Conservation (phyloP, 2,888 invertebrate genomes). For the Watsonalla binaria region DNA sequence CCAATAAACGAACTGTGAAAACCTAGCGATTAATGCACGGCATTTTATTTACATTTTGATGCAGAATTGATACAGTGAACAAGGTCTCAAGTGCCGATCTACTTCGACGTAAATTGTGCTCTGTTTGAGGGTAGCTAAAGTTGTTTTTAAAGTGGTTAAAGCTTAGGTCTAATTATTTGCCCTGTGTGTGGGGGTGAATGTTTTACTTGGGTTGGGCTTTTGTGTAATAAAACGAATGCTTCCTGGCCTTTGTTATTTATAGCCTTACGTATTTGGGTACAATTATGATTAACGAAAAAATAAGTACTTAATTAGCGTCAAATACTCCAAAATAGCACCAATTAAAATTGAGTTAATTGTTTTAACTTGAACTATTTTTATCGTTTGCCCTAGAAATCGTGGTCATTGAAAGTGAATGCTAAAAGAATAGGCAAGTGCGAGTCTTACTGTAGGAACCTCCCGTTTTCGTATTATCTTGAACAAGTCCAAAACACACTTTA, state of each 20-base stretch:
- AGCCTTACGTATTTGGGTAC: conserved; percentile 35
- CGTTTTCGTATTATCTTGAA: too few relatives aligned
- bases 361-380: too few relatives aligned
- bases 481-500: too few relatives aligned
- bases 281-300: too few relatives aligned
- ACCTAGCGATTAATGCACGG: conserved; percentile 63
- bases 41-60: conserved; percentile 60
- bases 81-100: conserved; percentile 22
- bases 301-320: too few relatives aligned
- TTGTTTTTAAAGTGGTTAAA: conserved; percentile 17
- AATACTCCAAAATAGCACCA: too few relatives aligned
- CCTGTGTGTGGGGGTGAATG: conserved; percentile 32
- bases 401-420: too few relatives aligned
- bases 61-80: conserved; percentile 20
- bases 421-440: too few relatives aligned
- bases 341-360: too few relatives aligned
- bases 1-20: conserved; percentile 60
- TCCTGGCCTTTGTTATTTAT: conserved; percentile 54
- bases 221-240: conserved; percentile 63
- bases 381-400: too few relatives aligned
- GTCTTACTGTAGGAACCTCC: too few relatives aligned
- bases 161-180: conserved; percentile 31
- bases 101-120: conserved; percentile 21
- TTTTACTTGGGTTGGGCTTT: conserved; percentile 56
- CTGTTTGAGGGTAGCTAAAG: conserved; percentile 20